Evolutionary conservation across 2,113 vertebrate species (phyloP).

Genomic region (Siniperca chuatsi): DNA sequence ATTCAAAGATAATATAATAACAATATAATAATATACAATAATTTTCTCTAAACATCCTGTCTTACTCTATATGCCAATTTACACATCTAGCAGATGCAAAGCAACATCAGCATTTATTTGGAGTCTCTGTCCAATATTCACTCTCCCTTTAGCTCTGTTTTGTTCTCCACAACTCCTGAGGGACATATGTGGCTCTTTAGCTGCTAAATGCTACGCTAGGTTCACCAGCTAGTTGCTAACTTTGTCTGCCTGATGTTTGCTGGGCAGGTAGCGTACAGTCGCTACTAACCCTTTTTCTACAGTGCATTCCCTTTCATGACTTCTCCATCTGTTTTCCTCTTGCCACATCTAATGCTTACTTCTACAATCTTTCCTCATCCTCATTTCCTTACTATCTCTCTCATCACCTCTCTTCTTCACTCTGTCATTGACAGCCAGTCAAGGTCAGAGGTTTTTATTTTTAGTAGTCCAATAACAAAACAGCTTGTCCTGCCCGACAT

Average conservation of each 20-base stretch:
- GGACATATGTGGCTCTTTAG: too few species aligned
- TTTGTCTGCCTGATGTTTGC: background rate
- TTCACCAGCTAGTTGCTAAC: background rate
- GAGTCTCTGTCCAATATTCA: background rate
- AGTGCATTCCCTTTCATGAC: background rate
- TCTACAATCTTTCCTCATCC: background rate
- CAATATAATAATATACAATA: too few species aligned
- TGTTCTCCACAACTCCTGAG: background rate
- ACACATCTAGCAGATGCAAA: background rate
- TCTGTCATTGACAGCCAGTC: slow-evolving; percentile 49
- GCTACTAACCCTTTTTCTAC: background rate
- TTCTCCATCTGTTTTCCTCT: slow-evolving; percentile 14
- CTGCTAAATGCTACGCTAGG: background rate
- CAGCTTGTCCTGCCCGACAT: slow-evolving; percentile 56
- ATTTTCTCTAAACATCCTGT: too few species aligned
- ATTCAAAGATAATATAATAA: too few species aligned
- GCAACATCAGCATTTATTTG: background rate
- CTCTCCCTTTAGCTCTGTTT: background rate
- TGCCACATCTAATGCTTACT: slow-evolving; percentile 4
- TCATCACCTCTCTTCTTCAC: slow-evolving; percentile 49
- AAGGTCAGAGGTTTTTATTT: slow-evolving; percentile 77
- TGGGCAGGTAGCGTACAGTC: background rate
- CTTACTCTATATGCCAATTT: too few species aligned
- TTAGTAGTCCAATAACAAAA: slow-evolving; percentile 68
- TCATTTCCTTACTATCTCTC: background rate